Base-by-base conservation (phyloP, 2,888 invertebrate genomes). In the Aphidoletes aphidimyza region DNA sequence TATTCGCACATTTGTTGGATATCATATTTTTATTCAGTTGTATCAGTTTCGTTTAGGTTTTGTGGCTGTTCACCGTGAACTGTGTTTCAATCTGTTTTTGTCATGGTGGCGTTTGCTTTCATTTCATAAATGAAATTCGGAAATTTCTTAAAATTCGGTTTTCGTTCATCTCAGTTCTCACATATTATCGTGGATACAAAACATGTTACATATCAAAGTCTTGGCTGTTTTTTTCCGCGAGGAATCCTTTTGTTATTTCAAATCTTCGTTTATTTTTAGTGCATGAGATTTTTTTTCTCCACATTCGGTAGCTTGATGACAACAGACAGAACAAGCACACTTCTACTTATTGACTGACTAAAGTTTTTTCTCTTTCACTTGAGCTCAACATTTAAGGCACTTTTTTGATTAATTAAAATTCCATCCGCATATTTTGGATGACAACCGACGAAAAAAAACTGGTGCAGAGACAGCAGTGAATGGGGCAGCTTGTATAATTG, bases 341-440 rank as follows among this genome's bases (percentile, higher is more conserved):
- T 69, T 69, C 30, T n/a, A n/a, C n/a, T n/a, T n/a, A n/a, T n/a
- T n/a, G n/a, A n/a, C n/a, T 54, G 2, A 69, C 0, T 30, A 2
- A n/a, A 30, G 3, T 69, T 17, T 69, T 30, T 30, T 69, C 3
- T 54, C 54, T n/a, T 54, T 22, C 22, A 9, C 17, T 47, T 47
- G 2, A 17, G 2, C 17, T 47, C 30, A 69, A 30, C 69, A 69
- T 69, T 69, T 69, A 26, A 34, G 69, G 30, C 8, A 69, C n/a
- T n/a, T 69, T 69, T 69, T 69, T 69, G 69, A 69, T 69, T 69
- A 69, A 69, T 69, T 69, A 69, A 69, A 26, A 69, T 69, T 69
- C 69, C 69, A 14, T 69, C 34, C 30, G 69, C 69, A 69, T 69
- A 69, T 69, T 69, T 69, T 30, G 8, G 69, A 69, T 69, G 69